Evolutionary conservation across 2,113 vertebrate species (phyloP).

Genomic region (Mustela nigripes): DNA sequence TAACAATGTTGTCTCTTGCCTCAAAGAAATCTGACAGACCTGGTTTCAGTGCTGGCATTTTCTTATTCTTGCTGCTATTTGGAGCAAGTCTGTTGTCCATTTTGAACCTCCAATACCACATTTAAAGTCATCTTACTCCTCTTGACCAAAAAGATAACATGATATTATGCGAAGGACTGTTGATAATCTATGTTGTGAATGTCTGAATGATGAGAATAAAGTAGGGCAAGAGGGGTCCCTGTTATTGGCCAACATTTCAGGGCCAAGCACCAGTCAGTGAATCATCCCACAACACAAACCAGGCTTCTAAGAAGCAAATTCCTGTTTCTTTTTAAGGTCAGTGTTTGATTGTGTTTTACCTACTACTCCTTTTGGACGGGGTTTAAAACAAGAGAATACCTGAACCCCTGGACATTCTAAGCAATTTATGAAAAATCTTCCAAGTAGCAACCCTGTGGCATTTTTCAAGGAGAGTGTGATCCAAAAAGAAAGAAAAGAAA

Average conservation of each 20-base stretch:
- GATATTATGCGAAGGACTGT: neutral
- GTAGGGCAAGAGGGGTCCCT: too few relatives aligned
- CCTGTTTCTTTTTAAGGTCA: neutral
- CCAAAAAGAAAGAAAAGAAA: neutral
- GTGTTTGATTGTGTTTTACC: neutral
- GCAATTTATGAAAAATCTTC: neutral
- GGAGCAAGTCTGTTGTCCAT: neutral
- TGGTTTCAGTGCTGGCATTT: neutral
- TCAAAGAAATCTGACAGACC: neutral
- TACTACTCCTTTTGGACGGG: neutral
- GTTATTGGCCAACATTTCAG: neutral
- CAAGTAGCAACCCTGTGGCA: neutral
- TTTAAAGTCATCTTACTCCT: neutral
- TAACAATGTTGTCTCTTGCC: neutral
- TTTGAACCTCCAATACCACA: neutral
- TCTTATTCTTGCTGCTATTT: neutral
- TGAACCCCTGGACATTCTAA: neutral
- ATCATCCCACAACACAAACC: neutral
- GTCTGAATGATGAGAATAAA: neutral
- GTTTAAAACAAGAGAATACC: neutral
- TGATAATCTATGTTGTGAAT: neutral
- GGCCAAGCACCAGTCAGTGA: neutral
- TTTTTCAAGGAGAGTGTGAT: neutral
- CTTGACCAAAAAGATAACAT: neutral
- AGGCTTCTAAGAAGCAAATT: neutral